Evolutionary conservation across 37 sponge, comb jelly and placozoan species (phyloP).

Genomic region (Mnemiopsis leidyi): DNA sequence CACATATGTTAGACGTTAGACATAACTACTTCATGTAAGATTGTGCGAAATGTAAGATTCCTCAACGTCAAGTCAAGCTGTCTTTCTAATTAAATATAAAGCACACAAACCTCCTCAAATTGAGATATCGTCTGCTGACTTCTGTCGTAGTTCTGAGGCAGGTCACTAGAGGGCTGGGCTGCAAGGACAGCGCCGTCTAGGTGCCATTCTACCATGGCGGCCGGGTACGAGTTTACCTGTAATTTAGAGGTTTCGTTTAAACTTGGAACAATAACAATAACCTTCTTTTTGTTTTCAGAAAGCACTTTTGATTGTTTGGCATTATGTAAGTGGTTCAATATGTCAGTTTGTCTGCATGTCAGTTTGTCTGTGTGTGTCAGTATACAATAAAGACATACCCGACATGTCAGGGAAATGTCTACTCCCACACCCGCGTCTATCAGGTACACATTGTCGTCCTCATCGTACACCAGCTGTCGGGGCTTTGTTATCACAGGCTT

Average conservation of each 20-base stretch:
- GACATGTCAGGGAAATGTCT: constrained; percentile 2
- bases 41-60: no score
- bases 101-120: not conserved
- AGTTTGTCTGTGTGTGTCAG: not conserved
- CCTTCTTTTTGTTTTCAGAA: no score
- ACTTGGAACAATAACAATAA: no score
- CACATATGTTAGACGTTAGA: no score
- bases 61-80: no score
- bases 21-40: no score
- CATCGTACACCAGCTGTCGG: not conserved
- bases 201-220: not conserved
- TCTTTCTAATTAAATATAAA: not conserved
- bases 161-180: not conserved
- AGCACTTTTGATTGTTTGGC: no score
- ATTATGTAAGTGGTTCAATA: not conserved
- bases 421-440: constrained; percentile 28
- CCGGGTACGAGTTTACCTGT: not conserved
- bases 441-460: not conserved
- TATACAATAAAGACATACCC: constrained; percentile 1
- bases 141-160: not conserved
- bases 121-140: not conserved
- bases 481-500: not conserved
- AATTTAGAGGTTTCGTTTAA: no score
- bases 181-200: not conserved
- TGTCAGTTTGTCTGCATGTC: not conserved